Evolutionary conservation across 1,140 invertebrate species (phyloP), one percentile per base, ranked within the genome.

Genomic region (Plodia interpunctella): DNA sequence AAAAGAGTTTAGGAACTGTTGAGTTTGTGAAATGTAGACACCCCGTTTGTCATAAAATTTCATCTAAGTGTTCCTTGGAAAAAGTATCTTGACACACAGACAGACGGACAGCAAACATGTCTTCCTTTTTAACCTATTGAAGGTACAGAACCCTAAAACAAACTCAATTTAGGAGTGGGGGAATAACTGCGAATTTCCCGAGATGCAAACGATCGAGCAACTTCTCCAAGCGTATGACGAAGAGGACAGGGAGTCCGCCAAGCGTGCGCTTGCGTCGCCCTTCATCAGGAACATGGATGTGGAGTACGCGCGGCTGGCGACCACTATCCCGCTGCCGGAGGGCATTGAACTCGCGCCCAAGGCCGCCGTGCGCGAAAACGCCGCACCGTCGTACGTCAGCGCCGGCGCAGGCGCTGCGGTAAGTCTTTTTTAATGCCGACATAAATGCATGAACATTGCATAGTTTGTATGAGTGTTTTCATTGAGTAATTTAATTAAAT

Each of bases 231-330:
- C 95, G 0, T 98, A 95, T 76, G 97, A 98, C 70, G 95, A 98
- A 68, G 96, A 98, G 74, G 97, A 99, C 83, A 91, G 94, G 0
- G 96, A 98, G 53, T 90, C 92, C 8, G 96, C 95, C 0, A 90
- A 92, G 49, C 84, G 90, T 56, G 96, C 96, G 3, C 88, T 98
- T 0, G 94, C 94, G 52, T 93, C 93, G 76, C 94, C 97, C 2
- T 98, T 98, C 78, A 98, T 99, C 57, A 95, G 96, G 63, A 96
- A 97, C 72, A 97, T 98, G 97, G 97, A 99, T 81, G 95, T 98
- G 21, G 97, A 98, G 75, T 98, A 98, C 86, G 92, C 96, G 0
- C 93, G 95, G 72, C 87, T 98, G 55, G 96, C 97, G 0, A 88
- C 94, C 64, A 93, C 94, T 66, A 90, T 98, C 70, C 94, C 93